Conservation (phyloP, 2,888 invertebrate genomes). For the Phorcus lineatus region DNA sequence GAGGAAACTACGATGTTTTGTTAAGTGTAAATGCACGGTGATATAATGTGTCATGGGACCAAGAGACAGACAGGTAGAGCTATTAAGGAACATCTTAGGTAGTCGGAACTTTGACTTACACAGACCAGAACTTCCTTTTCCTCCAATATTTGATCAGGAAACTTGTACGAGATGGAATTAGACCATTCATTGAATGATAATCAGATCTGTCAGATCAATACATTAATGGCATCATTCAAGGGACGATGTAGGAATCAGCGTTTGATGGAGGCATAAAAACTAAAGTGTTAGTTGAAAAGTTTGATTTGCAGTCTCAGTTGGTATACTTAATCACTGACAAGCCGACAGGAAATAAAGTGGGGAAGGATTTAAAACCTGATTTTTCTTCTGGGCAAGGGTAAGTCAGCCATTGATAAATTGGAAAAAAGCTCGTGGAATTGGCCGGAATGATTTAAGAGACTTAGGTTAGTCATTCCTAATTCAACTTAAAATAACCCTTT, state of each 20-base stretch:
- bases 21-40: too few relatives aligned
- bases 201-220: background rate
- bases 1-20: too few relatives aligned
- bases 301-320: background rate
- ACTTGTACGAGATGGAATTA: too few relatives aligned
- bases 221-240: background rate
- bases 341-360: slow-evolving; percentile 15
- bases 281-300: background rate
- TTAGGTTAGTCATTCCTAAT: slow-evolving; percentile 1
- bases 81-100: too few relatives aligned
- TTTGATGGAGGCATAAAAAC: background rate
- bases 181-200: background rate
- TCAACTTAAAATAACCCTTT: background rate
- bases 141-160: too few relatives aligned
- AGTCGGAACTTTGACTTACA: too few relatives aligned
- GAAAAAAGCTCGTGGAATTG: slow-evolving; percentile 10
- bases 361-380: slow-evolving; percentile 14
- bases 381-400: slow-evolving; percentile 8
- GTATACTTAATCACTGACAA: slow-evolving; percentile 9
- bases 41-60: too few relatives aligned
- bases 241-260: background rate
- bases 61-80: too few relatives aligned
- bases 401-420: slow-evolving; percentile 12
- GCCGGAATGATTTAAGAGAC: background rate
- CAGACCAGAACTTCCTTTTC: too few relatives aligned